These are phyloP conservation scores for Agrotis ipsilon DNA, from an alignment of 2,888 invertebrate genomes.

Conservation along the genomic window DNA sequence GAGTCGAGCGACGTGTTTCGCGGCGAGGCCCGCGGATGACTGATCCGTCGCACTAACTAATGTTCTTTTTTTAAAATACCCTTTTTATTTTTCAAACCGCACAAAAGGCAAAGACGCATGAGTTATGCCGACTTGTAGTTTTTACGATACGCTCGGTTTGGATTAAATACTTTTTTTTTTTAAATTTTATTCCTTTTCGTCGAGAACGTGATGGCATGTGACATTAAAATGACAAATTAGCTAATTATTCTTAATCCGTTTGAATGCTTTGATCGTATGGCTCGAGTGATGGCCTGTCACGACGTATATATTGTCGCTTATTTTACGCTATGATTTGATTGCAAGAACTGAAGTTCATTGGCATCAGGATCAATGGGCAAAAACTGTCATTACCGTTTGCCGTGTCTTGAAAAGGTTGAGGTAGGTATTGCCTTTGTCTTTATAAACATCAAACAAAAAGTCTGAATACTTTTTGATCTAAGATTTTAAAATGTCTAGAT, in stretches of 20 bases:
- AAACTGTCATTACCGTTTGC: constrained; percentile 52
- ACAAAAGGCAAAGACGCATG: constrained; percentile 88
- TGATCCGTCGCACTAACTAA: constrained; percentile 88
- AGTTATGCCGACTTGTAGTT: constrained; percentile 90
- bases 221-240: constrained; percentile 91
- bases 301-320: constrained; percentile 73
- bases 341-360: constrained; percentile 76
- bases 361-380: constrained; percentile 61
- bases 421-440: constrained; percentile 16
- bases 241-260: constrained; percentile 90
- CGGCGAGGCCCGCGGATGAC: constrained; percentile 86
- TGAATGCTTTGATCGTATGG: constrained; percentile 84
- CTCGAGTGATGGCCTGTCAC: constrained; percentile 81
- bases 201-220: constrained; percentile 90
- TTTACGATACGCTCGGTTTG: constrained; percentile 87
- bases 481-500: too few relatives aligned
- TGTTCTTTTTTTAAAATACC: constrained; percentile 85
- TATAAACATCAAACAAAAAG: constrained; percentile 2
- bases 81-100: constrained; percentile 84
- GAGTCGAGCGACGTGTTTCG: constrained; percentile 83
- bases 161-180: constrained; percentile 86
- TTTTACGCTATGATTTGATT: constrained; percentile 71
- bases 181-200: constrained; percentile 83
- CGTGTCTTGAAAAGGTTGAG: constrained; percentile 24
- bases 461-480: too few relatives aligned